Evolutionary conservation across 2,113 vertebrate species (phyloP).

Genomic region (Amblyornis subalaris): DNA sequence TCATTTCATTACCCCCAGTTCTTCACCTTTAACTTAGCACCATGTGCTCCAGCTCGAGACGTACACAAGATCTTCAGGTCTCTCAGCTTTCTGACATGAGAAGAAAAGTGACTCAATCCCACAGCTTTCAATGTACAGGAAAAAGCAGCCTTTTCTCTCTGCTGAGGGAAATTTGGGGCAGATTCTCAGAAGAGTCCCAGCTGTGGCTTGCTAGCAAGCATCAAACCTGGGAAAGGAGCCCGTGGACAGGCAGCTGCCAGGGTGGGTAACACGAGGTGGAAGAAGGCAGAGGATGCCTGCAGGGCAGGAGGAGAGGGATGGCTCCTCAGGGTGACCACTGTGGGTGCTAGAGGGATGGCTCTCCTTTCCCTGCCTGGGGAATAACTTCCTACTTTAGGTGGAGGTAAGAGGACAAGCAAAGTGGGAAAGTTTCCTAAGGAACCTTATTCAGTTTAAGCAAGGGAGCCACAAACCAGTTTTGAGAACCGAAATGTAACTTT

Average conservation of each 20-base stretch:
- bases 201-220: neutral
- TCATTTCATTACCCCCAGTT: neutral
- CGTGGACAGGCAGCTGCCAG: neutral
- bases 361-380: neutral
- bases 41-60: neutral
- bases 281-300: neutral
- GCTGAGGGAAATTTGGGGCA: neutral
- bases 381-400: neutral
- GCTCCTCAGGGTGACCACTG: accelerated
- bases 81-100: neutral
- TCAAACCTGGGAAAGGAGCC: neutral
- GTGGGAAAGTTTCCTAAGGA: neutral
- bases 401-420: neutral
- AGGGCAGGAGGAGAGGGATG: neutral
- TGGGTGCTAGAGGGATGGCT: neutral
- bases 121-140: neutral
- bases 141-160: neutral
- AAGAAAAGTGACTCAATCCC: constrained; percentile 1
- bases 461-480: neutral
- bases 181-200: neutral
- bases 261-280: too few species aligned
- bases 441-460: neutral
- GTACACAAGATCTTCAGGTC: neutral
- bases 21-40: neutral
- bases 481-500: neutral